Evolutionary conservation across 1,140 invertebrate species (phyloP).

Genomic region (Sinonovacula constricta): DNA sequence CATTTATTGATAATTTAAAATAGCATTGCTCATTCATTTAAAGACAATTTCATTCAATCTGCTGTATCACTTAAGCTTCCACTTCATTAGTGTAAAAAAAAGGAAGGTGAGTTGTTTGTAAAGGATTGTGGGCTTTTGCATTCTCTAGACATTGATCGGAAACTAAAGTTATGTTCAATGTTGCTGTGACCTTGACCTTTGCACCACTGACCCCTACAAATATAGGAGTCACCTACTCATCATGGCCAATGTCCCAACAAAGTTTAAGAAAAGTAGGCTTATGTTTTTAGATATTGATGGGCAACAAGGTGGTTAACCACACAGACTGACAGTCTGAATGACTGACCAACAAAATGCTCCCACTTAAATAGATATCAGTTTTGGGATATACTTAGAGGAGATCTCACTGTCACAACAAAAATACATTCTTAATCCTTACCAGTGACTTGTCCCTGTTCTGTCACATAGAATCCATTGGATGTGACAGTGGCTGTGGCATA

Average conservation of each 20-base stretch:
- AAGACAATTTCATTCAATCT: background rate
- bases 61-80: too few relatives aligned
- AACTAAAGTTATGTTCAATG: too few relatives aligned
- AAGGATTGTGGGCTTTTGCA: too few relatives aligned
- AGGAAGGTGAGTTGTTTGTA: too few relatives aligned
- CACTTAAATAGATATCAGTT: too few relatives aligned
- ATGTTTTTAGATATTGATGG: background rate
- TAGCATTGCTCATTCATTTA: background rate
- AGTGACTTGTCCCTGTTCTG: slow-evolving; percentile 57
- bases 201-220: too few relatives aligned
- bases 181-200: too few relatives aligned
- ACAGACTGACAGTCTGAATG: background rate
- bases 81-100: too few relatives aligned
- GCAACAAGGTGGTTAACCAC: background rate
- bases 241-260: background rate
- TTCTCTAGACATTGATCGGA: too few relatives aligned
- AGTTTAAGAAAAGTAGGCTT: background rate
- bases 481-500: slow-evolving; percentile 57
- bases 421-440: slow-evolving; percentile 32
- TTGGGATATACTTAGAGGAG: background rate
- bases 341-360: slow-evolving; percentile 9
- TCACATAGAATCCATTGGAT: slow-evolving; percentile 67
- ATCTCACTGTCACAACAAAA: background rate
- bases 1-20: background rate
- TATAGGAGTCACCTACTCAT: too few relatives aligned